These are phyloP conservation scores for Carapus acus DNA, from an alignment of 2,797 vertebrate species.

Conservation along the genomic window DNA sequence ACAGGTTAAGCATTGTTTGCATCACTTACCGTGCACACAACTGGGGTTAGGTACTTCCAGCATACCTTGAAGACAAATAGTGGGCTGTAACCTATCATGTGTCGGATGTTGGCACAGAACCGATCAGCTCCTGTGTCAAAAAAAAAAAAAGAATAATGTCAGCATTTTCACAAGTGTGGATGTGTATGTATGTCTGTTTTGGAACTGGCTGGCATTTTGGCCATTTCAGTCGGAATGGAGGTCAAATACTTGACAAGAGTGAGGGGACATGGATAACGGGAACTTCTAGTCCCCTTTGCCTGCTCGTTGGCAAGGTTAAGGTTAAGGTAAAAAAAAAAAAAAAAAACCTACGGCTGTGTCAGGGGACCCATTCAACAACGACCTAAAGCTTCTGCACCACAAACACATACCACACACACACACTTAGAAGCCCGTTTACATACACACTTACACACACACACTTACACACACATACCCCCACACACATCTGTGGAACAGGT, in stretches of 20 bases:
- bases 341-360: constrained; percentile 28
- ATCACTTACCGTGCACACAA: constrained; percentile 68
- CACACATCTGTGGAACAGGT: too few relatives aligned
- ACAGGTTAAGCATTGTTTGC: background rate
- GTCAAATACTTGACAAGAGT: too few relatives aligned
- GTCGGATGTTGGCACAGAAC: constrained; percentile 66
- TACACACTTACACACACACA: too few relatives aligned
- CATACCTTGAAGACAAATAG: constrained; percentile 63
- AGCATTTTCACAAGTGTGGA: background rate
- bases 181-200: too few relatives aligned
- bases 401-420: constrained; percentile 15
- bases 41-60: constrained; percentile 72
- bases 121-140: constrained; percentile 64
- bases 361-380: constrained; percentile 6
- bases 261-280: too few relatives aligned
- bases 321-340: too few relatives aligned
- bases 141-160: constrained; percentile 15
- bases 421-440: too few relatives aligned
- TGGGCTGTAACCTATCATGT: constrained; percentile 68
- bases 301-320: too few relatives aligned
- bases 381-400: constrained; percentile 8
- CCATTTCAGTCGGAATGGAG: too few relatives aligned
- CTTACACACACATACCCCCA: background rate
- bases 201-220: too few relatives aligned
- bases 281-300: too few relatives aligned